Conservation (phyloP, 2,797 vertebrate species). For the Dermochelys coriacea region DNA sequence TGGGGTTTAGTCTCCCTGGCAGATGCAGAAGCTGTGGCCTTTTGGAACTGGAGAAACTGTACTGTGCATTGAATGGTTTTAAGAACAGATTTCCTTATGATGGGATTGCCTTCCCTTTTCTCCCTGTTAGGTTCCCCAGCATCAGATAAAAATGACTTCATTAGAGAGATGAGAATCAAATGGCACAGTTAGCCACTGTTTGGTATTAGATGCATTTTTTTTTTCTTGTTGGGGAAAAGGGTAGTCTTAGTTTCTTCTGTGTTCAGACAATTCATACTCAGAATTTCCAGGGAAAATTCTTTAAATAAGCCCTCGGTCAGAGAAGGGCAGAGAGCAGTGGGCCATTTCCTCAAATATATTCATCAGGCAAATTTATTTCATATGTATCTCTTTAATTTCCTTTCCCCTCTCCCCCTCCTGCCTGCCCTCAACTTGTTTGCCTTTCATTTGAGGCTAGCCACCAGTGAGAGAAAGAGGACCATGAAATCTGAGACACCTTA, state of each 20-base stretch:
- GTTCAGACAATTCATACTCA: neutral
- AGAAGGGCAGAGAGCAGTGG: slow-evolving; percentile 31
- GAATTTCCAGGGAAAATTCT: neutral
- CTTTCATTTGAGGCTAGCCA: slow-evolving; percentile 64
- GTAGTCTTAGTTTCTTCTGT: neutral
- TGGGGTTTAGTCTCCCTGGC: slow-evolving; percentile 56
- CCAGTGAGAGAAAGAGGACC: slow-evolving; percentile 46
- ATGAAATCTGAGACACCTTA: slow-evolving; percentile 12
- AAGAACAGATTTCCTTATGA: neutral
- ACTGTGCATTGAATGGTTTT: neutral
- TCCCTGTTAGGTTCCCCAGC: neutral
- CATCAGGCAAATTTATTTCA: slow-evolving; percentile 17
- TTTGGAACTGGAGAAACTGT: slow-evolving; percentile 6
- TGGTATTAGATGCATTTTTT: neutral
- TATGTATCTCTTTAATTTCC: slow-evolving; percentile 48
- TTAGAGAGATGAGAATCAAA: neutral
- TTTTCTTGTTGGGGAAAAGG: neutral
- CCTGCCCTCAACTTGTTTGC: slow-evolving; percentile 64
- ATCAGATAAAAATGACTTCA: neutral
- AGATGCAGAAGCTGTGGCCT: slow-evolving; percentile 47
- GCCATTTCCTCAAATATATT: slow-evolving; percentile 62
- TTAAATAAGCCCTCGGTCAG: neutral
- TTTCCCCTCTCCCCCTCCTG: neutral
- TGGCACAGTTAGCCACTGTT: neutral
- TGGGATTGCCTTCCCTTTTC: slow-evolving; percentile 12